Conservation (phyloP, 2,888 invertebrate species). For the Azorinus chamasolen region DNA sequence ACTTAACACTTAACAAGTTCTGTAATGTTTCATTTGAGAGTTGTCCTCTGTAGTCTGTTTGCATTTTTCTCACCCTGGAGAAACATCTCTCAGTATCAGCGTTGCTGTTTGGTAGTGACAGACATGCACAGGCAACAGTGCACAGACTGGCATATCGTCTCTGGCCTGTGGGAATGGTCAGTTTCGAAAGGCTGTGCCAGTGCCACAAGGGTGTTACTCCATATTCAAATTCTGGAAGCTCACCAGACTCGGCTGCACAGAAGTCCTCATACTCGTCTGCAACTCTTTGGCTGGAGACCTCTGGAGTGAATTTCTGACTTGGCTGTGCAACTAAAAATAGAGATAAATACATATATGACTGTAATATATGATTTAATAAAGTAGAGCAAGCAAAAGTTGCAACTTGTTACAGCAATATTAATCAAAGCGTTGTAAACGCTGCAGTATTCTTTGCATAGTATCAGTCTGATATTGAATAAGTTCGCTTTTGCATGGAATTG, state of each 20-base stretch:
- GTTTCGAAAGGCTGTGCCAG: not conserved
- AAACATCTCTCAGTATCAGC: constrained; percentile 13
- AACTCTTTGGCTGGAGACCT: not conserved
- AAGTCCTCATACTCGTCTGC: not conserved
- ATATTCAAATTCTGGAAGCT: not conserved
- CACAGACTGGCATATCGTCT: not conserved
- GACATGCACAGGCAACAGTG: not conserved
- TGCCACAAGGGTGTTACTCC: not conserved
- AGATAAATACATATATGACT: too few relatives aligned
- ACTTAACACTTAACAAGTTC: not conserved
- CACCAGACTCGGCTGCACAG: too few relatives aligned
- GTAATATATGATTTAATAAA: too few relatives aligned
- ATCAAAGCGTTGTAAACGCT: too few relatives aligned
- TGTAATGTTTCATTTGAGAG: not conserved
- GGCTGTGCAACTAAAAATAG: too few relatives aligned
- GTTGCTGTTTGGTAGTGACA: not conserved
- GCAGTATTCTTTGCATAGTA: too few relatives aligned
- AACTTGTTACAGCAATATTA: too few relatives aligned
- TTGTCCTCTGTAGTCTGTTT: constrained; percentile 4
- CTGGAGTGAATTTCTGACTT: too few relatives aligned
- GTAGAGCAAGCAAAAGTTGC: too few relatives aligned
- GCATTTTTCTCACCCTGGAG: constrained; percentile 7
- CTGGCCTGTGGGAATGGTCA: not conserved
- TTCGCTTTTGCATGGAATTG: too few relatives aligned
- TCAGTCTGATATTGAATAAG: too few relatives aligned